Evolutionary conservation across 2,888 invertebrate genomes (phyloP).

Genomic region (Tanypteryx hageni): DNA sequence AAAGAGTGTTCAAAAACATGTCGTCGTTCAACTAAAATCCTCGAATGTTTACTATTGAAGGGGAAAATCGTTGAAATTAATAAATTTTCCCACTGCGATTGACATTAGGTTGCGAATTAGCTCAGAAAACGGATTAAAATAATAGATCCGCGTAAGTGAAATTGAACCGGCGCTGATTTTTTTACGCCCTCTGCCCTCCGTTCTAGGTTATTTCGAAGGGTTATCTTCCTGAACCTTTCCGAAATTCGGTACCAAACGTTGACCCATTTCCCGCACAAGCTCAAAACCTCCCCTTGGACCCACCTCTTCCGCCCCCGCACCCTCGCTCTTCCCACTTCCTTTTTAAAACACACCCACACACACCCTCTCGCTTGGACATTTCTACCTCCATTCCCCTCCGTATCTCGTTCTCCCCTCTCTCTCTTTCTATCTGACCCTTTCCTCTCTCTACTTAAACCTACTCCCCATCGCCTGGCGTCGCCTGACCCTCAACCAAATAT

Average conservation of each 20-base stretch:
- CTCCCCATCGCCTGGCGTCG: background rate
- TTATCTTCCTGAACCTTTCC: conserved; percentile 7
- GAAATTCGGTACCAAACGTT: background rate
- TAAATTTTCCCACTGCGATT: no score
- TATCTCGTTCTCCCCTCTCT: background rate
- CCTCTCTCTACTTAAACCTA: background rate
- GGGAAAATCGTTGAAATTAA: no score
- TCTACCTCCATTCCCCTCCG: no score
- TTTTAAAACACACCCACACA: no score
- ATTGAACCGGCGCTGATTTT: background rate
- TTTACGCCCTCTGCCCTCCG: background rate
- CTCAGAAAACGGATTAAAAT: background rate
- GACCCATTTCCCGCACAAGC: background rate
- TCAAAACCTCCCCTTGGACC: background rate
- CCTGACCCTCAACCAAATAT: background rate
- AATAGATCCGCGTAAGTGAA: background rate
- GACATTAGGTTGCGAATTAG: background rate
- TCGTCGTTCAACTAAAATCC: no score
- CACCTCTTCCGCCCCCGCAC: background rate
- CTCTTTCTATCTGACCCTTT: no score
- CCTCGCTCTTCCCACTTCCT: background rate
- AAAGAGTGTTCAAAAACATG: no score
- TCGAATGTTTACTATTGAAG: no score
- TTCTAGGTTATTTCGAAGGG: conserved; percentile 8
- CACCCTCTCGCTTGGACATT: background rate